Base-by-base conservation (phyloP, 2,797 vertebrate genomes). In the Chiloscyllium punctatum region DNA sequence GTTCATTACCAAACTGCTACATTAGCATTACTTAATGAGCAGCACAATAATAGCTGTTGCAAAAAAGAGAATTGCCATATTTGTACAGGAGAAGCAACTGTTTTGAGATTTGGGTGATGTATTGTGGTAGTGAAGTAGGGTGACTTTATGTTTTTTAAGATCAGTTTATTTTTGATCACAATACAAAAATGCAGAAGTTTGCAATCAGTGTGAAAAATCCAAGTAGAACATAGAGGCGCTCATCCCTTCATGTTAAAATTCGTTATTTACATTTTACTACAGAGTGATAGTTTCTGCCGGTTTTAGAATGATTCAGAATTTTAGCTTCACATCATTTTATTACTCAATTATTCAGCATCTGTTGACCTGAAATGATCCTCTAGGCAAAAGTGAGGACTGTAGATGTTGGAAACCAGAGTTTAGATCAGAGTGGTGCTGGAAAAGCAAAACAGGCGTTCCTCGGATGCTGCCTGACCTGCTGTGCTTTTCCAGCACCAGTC, bases 321-420 rank as follows among this genome's bases (percentile, higher is more conserved):
- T 57, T 62, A 57, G 42, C 42, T 48, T 66, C 71, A 33, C 4
- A 15, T 57, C 72, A 33, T 33, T 27, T 53, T 15, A 27, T 51
- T 74, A 62, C 4, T 95, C 71, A 71, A 90, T 97, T 98, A 99
- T 0, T 98, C 98, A 0, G 97, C 98, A 96, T 99, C 99, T 0
- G 99, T 99, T 13, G 99, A 99, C 97, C 98, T 99, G 97, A 97
- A 99, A 97, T 99, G 42, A 48, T 48, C 42, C 42, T 48, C 42
- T 48, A 48, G 42, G 42, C 42, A 48, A 48, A 48, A 48, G 42
- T 48, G 42, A 48, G 42, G 42, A 48, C 1, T 48, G 42, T 48
- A 48, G 42, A 48, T 48, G 42, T 48, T 48, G 42, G 42, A 48
- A 48, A 48, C 42, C 1, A 48, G 42, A n/a, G n/a, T n/a, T n/a